These are phyloP conservation scores for Heliopora coerulea DNA, from an alignment of 92 coral and sea anemone genomes.

Conservation along the genomic window DNA sequence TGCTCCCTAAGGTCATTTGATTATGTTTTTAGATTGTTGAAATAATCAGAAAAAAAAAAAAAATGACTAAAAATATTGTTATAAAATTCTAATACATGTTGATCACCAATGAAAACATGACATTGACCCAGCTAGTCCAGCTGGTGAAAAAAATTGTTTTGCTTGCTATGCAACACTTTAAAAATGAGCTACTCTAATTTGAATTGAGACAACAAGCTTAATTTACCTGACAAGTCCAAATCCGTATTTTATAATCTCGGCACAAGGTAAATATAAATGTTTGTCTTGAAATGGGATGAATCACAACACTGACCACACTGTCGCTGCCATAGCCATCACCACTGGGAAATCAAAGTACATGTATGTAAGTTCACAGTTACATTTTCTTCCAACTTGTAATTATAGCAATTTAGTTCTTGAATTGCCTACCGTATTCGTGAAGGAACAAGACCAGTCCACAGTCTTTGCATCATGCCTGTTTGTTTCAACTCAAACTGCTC, in stretches of 20 bases:
- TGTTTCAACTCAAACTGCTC: conserved; percentile 91
- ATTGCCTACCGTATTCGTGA: conserved; percentile 56
- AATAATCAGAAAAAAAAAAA: no score
- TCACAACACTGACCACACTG: conserved; percentile 62
- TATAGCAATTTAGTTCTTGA: background rate
- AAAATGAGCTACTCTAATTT: no score
- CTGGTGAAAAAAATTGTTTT: no score
- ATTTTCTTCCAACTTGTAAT: no score
- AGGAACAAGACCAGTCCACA: conserved; percentile 97
- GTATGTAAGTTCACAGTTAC: background rate
- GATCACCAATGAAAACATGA: no score
- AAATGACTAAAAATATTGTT: no score
- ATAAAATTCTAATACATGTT: no score
- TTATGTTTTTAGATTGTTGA: no score
- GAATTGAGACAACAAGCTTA: no score
- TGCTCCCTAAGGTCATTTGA: no score
- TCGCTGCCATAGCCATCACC: conserved; percentile 71
- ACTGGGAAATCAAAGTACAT: conserved; percentile 34
- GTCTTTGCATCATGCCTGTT: conserved; percentile 88
- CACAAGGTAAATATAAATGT: conserved; percentile 86
- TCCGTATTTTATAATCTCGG: conserved; percentile 82
- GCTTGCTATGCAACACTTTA: no score
- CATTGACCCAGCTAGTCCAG: no score
- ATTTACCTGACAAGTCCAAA: conserved; percentile 99
- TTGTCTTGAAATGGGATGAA: conserved; percentile 76